These are phyloP conservation scores for Sebastes itinus DNA, from an alignment of 2,797 vertebrate species.

Conservation along the genomic window DNA sequence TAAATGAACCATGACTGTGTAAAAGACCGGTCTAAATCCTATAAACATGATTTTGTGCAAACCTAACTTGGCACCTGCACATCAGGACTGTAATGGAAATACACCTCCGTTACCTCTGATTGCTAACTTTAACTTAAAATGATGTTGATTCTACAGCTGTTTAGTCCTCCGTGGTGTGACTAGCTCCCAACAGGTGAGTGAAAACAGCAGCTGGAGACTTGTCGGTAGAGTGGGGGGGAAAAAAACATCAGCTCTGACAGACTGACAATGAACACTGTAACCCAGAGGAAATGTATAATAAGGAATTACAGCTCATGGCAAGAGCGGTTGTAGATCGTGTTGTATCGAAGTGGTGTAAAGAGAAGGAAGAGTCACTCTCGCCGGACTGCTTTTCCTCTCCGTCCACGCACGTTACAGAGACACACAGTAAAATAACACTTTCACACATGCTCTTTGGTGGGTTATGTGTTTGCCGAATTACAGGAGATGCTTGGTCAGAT, in stretches of 20 bases:
- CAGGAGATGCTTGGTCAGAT: no score
- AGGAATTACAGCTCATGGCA: no score
- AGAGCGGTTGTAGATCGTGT: no score
- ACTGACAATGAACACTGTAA: background rate
- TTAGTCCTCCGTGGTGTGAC: background rate
- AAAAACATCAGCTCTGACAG: background rate
- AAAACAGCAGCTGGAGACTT: conserved; percentile 24
- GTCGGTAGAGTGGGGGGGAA: background rate
- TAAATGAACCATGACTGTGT: background rate
- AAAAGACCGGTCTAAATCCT: background rate
- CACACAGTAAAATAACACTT: no score
- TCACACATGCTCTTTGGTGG: no score
- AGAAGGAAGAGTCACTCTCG: no score
- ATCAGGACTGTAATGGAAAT: no score
- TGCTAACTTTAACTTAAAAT: background rate
- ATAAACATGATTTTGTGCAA: background rate
- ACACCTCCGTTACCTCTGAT: no score
- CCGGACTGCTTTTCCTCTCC: no score
- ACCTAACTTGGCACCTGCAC: background rate
- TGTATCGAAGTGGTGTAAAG: no score
- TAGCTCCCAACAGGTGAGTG: conserved; percentile 7
- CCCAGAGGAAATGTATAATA: background rate
- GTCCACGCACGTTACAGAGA: no score
- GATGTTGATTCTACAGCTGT: background rate
- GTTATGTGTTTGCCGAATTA: no score